These are phyloP conservation scores for Himantopus leucocephalus DNA, from an alignment of 2,113 vertebrate species.

Conservation along the genomic window DNA sequence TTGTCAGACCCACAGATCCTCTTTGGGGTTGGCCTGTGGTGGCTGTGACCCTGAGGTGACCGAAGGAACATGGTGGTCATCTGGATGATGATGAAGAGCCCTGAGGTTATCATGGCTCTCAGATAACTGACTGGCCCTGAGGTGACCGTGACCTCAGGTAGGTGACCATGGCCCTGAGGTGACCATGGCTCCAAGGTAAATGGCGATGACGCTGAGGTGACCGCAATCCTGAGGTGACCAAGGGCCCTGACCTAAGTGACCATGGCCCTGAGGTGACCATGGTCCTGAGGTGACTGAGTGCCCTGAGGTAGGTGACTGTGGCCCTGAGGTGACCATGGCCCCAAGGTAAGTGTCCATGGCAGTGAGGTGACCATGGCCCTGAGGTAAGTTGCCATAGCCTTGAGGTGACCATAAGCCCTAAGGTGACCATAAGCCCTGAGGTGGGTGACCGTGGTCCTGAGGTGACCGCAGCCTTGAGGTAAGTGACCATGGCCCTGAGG, in stretches of 20 bases:
- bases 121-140: not conserved
- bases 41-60: not conserved
- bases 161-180: fast-evolving
- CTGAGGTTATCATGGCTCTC: too few relatives aligned
- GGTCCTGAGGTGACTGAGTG: too few relatives aligned
- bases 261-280: fast-evolving
- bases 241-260: not conserved
- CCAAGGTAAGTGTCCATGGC: not conserved
- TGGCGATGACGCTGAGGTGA: not conserved
- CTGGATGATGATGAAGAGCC: not conserved
- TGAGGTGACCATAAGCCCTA: too few relatives aligned
- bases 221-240: not conserved
- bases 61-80: not conserved
- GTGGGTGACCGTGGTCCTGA: not conserved
- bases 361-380: too few relatives aligned
- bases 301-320: not conserved
- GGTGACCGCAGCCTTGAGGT: not conserved
- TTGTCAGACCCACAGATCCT: not conserved
- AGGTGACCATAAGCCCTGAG: not conserved
- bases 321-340: not conserved
- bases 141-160: fast-evolving
- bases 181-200: not conserved
- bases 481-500: not conserved
- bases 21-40: not conserved
- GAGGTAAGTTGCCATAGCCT: too few relatives aligned